A percentile compares a stretch with the other conserved stretches of the same genome.
These are phyloP conservation scores for Pheosia gnoma DNA, from an alignment of 2,888 invertebrate genomes.

Conservation along the genomic window DNA sequence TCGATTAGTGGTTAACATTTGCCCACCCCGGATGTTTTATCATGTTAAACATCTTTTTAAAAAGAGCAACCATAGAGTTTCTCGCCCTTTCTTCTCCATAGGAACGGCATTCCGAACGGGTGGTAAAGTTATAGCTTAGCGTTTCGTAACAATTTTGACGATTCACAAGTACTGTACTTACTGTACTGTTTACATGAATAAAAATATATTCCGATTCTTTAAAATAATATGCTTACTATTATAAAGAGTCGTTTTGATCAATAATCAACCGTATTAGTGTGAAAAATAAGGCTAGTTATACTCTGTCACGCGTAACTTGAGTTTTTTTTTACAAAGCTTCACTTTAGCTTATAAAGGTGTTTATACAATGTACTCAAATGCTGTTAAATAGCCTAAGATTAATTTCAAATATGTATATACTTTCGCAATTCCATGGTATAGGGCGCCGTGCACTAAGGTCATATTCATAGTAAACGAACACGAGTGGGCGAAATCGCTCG, in stretches of 20 bases:
- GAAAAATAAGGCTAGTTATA: background rate
- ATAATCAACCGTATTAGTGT: background rate
- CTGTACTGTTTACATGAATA: no score
- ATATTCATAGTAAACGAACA: constrained; percentile 3
- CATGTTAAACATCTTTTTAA: no score
- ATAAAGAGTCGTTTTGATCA: background rate
- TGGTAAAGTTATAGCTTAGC: no score
- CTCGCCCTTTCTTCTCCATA: no score
- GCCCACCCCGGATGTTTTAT: no score
- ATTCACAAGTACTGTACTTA: background rate
- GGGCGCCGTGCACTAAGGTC: constrained; percentile 5
- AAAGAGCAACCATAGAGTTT: no score
- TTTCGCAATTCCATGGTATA: constrained; percentile 10
- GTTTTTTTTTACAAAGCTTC: background rate
- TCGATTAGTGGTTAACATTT: background rate
- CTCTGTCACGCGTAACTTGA: constrained; percentile 4
- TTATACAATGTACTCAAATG: background rate
- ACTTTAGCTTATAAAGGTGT: background rate
- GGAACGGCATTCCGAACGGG: no score
- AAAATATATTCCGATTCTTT: no score
- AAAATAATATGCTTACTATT: no score
- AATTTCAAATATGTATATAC: constrained; percentile 1
- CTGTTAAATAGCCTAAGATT: background rate
- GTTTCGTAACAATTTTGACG: background rate
- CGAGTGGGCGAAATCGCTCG: background rate